Base-by-base conservation (phyloP, 2,888 invertebrate genomes). In the Drosophila tripunctata region DNA sequence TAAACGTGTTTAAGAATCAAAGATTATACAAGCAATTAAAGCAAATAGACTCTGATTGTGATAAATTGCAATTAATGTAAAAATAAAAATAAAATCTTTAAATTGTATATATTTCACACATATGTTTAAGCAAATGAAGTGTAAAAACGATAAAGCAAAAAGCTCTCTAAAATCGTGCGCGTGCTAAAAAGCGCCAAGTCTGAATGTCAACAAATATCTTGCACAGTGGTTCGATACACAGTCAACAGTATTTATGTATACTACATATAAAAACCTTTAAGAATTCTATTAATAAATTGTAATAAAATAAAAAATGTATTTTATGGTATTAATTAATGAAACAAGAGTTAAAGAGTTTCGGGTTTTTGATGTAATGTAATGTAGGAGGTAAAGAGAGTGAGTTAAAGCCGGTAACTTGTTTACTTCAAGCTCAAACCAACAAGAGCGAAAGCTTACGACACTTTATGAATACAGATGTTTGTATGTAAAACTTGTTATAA, bases 201-300 rank as follows among this genome's bases (percentile, higher is more conserved):
- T 3, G 15, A 27, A 43, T 24, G 15, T 36, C 10, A 56, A 45
- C 38, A 66, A 41, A 10, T 36, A 12, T n/a, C 4, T 14, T 52
- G 57, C 47, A 68, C 67, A 68, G 27, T 68, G 65, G 40, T 36
- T 21, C 0, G 5, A 43, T 14, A 6, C 5, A n/a, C 3, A 2
- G 21, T 14, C 12, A 17, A 17, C 15, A 17, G 3, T 30, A 15
- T 19, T 12, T 12, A n/a, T 31, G 15, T 31, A 22, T 2, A 2
- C 10, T 8, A 3, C 8, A 10, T 36, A 7, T 22, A 4, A 12
- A 22, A 21, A 2, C 19, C 5, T 5, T 10, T 31, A 31, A 17
- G 27, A 44, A 44, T 10, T n/a, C 19, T 21, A 3, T 21, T 4
- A 3, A 8, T 19, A 14, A 22, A 41, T 4, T n/a, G n/a, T n/a